Base-by-base conservation (phyloP, 2,113 vertebrate species). In the Odobenus rosmarus region DNA sequence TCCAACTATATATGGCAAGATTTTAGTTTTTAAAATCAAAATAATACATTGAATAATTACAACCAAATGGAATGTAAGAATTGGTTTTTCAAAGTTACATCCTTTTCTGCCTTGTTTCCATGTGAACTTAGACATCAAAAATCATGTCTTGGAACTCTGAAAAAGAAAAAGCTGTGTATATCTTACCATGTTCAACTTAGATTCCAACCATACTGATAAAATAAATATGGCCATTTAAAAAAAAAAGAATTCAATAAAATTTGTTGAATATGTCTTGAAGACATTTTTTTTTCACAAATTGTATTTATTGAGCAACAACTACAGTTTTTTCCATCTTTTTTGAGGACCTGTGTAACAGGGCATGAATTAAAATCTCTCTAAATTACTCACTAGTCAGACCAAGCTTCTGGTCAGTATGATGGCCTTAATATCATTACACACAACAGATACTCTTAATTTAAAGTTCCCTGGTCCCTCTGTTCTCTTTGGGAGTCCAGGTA, bases 151-250 rank as follows among this genome's bases (percentile, higher is more conserved):
- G n/a, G 39, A 31, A 82, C 59, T 79, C 74, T 24, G 42, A 64
- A 88, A 49, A 86, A 86, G 49, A 95, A 90, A 88, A 93, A 51
- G 64, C 59, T 93, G n/a, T 26, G 6, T 72, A 53, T 57, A 76
- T 69, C 88, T 31, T 86, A 59, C 36, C 55, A 33, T 89, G 42
- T 90, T 87, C 92, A 76, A 62, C 82, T 96, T 83, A 86, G 91
- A 94, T 33, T 83, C 96, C 62, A 92, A 46, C 86, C 92, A 84
- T 72, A 76, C 19, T 80, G 67, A 86, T 93, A 97, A 90, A 92
- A 95, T 91, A 96, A 88, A 96, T 46, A 53, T 71, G 81, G 81
- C 39, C 74, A 24, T 95, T 90, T 81, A 87, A 76, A 46, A 46
- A 46, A 46, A 46, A 46, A 46, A 46, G 49, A 92, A 88, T 84